Evolutionary conservation across 2,888 invertebrate genomes (phyloP).

Genomic region (Caenorhabditis sp.): DNA sequence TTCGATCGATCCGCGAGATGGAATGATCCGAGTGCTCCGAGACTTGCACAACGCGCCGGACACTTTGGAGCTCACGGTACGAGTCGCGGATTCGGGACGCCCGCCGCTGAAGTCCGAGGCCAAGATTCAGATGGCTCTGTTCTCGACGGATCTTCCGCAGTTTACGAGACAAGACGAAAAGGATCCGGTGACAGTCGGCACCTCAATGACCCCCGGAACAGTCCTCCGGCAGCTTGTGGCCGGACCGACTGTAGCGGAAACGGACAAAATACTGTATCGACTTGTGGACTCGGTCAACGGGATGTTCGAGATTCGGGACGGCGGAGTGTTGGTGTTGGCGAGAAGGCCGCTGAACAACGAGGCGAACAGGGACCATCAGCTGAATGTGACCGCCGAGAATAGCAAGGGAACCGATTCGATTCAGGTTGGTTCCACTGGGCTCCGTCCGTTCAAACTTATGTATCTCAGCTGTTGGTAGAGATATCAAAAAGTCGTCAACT

Average conservation of each 20-base stretch:
- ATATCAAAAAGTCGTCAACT: too few relatives aligned
- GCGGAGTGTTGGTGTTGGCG: slow-evolving; percentile 62
- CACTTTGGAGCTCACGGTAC: slow-evolving; percentile 58
- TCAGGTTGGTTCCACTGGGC: slow-evolving; percentile 56
- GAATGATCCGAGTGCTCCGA: slow-evolving; percentile 46
- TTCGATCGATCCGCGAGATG: slow-evolving; percentile 56
- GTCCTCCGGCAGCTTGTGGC: slow-evolving; percentile 33
- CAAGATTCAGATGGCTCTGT: slow-evolving; percentile 45
- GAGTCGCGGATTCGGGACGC: slow-evolving; percentile 69
- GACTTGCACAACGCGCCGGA: slow-evolving; percentile 52
- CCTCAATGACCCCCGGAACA: slow-evolving; percentile 29
- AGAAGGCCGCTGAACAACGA: slow-evolving; percentile 65
- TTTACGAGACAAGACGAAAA: too few relatives aligned
- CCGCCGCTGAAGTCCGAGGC: slow-evolving; percentile 68
- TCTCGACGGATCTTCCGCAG: slow-evolving; percentile 37
- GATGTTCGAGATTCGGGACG: slow-evolving; percentile 54
- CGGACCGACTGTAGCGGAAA: slow-evolving; percentile 27
- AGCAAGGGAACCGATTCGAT: slow-evolving; percentile 61
- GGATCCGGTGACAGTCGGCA: slow-evolving; percentile 11
- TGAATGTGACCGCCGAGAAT: slow-evolving; percentile 70
- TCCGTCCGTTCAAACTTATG: too few relatives aligned
- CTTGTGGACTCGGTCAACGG: slow-evolving; percentile 12
- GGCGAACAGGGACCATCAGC: slow-evolving; percentile 57
- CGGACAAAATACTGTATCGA: slow-evolving; percentile 33
- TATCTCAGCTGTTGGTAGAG: too few relatives aligned